Evolutionary conservation across 1,140 invertebrate species (phyloP).

Genomic region (Camponotus vicinus): DNA sequence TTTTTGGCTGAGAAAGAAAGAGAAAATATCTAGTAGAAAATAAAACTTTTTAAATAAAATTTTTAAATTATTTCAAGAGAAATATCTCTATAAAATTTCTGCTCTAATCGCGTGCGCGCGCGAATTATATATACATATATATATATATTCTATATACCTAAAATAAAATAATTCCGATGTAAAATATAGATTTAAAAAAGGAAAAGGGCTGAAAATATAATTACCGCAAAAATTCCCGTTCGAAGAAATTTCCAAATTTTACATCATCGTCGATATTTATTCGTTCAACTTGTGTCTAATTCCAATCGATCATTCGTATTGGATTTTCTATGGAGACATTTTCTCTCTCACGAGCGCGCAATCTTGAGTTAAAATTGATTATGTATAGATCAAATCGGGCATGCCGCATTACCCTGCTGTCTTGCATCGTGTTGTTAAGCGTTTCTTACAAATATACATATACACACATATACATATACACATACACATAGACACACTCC

Average conservation of each 20-base stretch:
- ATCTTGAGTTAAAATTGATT: constrained; percentile 19
- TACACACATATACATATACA: too few relatives aligned
- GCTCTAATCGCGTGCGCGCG: too few relatives aligned
- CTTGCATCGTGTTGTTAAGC: constrained; percentile 4
- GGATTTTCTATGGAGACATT: not conserved
- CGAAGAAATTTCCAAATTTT: constrained; percentile 23
- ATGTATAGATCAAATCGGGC: not conserved
- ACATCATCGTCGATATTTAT: not conserved
- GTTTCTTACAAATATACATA: not conserved
- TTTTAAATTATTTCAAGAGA: too few relatives aligned
- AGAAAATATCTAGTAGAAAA: too few relatives aligned
- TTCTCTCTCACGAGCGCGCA: not conserved
- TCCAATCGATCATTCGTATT: constrained; percentile 29
- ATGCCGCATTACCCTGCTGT: constrained; percentile 7
- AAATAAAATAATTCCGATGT: not conserved
- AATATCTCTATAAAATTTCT: too few relatives aligned
- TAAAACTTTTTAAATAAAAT: too few relatives aligned
- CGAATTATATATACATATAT: too few relatives aligned
- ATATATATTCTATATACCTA: not conserved
- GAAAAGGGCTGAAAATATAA: constrained; percentile 21
- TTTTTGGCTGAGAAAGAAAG: too few relatives aligned
- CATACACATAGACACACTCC: not conserved
- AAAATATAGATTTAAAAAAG: not conserved
- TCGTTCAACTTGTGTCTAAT: constrained; percentile 1
- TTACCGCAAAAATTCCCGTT: not conserved